Conservation (phyloP, 2,113 vertebrate species). For the Catharus bicknelli region DNA sequence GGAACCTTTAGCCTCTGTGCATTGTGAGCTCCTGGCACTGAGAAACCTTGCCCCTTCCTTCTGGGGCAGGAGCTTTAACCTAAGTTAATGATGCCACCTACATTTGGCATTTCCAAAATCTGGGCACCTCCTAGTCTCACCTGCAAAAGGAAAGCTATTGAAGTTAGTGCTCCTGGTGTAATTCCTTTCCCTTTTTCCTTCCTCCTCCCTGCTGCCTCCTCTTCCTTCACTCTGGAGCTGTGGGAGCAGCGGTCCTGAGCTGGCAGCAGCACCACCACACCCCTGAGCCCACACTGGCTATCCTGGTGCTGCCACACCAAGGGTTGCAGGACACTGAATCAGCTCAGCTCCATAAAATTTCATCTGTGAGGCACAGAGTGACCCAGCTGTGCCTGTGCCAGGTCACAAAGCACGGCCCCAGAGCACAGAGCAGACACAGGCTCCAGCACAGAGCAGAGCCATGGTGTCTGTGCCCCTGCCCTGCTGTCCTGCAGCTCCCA, state of each 20-base stretch:
- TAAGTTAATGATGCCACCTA: background rate
- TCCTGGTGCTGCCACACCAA: rapidly evolving
- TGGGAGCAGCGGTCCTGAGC: background rate
- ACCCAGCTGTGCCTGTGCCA: background rate
- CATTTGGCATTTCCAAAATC: background rate
- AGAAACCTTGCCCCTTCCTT: background rate
- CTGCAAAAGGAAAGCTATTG: background rate
- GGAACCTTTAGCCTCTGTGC: background rate
- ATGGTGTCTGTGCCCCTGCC: rapidly evolving
- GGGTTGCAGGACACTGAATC: rapidly evolving
- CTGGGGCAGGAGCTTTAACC: background rate
- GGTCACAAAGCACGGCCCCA: rapidly evolving
- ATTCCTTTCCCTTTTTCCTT: background rate
- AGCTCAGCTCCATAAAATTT: background rate
- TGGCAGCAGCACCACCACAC: background rate
- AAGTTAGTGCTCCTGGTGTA: background rate
- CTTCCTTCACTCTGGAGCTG: rapidly evolving
- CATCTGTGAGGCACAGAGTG: background rate
- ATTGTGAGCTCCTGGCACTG: background rate
- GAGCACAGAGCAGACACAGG: rapidly evolving
- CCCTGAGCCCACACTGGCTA: background rate
- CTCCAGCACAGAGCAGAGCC: background rate
- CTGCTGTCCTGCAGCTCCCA: background rate
- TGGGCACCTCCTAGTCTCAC: background rate
- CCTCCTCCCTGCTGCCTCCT: rapidly evolving